A percentile compares a stretch with the other conserved stretches of the same genome.
Evolutionary conservation across 1,140 invertebrate species (phyloP).

Genomic region (Drosophila truncata): DNA sequence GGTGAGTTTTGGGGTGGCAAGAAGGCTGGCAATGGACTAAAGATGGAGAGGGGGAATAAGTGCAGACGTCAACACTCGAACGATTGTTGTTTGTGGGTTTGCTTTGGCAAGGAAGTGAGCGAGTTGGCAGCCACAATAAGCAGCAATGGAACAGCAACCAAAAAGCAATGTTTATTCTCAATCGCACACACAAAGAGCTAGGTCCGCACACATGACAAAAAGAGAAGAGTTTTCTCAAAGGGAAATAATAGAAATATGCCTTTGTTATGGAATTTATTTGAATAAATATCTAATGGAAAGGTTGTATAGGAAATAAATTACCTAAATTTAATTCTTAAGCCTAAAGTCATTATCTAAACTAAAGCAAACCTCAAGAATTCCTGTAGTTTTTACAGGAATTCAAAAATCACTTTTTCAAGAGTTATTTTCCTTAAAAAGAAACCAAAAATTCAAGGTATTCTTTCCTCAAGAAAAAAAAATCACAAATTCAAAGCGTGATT

Average conservation of each 20-base stretch:
- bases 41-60: slow-evolving; percentile 30
- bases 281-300: too few species aligned
- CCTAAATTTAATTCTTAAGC: too few species aligned
- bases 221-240: background rate
- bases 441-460: background rate
- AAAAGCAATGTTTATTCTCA: slow-evolving; percentile 78
- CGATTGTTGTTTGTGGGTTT: slow-evolving; percentile 32
- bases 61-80: slow-evolving; percentile 66
- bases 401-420: background rate
- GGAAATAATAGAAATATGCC: background rate
- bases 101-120: slow-evolving; percentile 39
- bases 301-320: background rate
- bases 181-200: slow-evolving; percentile 55
- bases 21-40: background rate
- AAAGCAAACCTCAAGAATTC: background rate
- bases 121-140: slow-evolving; percentile 56
- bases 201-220: slow-evolving; percentile 1
- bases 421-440: background rate
- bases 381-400: background rate
- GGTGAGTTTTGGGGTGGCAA: background rate
- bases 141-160: slow-evolving; percentile 61
- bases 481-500: background rate
- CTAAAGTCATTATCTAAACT: background rate
- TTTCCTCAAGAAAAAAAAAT: background rate
- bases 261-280: background rate